These are phyloP conservation scores for Hypsopygia costalis DNA, from an alignment of 2,888 invertebrate genomes.

Conservation along the genomic window DNA sequence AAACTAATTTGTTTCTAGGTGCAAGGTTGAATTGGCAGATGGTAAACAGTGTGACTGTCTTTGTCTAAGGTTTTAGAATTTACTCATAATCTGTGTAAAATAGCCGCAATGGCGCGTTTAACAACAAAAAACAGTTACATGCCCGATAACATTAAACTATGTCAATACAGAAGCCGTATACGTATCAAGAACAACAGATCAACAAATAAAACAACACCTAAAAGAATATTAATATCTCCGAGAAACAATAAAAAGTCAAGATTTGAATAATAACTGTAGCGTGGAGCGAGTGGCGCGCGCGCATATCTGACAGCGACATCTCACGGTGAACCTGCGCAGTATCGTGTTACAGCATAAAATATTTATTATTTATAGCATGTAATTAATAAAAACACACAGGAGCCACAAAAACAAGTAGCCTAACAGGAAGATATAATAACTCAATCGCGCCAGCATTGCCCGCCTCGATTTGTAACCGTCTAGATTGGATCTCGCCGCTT, in stretches of 20 bases:
- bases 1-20: too few relatives aligned
- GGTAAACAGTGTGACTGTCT: too few relatives aligned
- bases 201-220: constrained; percentile 27
- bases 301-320: constrained; percentile 63
- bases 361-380: constrained; percentile 77
- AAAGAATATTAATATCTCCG: constrained; percentile 49
- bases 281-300: constrained; percentile 41
- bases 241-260: constrained; percentile 64
- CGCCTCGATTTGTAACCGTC: constrained; percentile 74
- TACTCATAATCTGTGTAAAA: too few relatives aligned
- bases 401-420: constrained; percentile 78
- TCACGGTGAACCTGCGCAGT: constrained; percentile 51
- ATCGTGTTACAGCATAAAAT: constrained; percentile 77
- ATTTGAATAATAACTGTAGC: constrained; percentile 68
- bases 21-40: too few relatives aligned
- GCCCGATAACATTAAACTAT: constrained; percentile 22
- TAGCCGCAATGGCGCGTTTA: too few relatives aligned
- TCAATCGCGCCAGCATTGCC: constrained; percentile 70
- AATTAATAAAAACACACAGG: constrained; percentile 79
- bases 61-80: too few relatives aligned
- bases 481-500: constrained; percentile 66
- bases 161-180: constrained; percentile 44
- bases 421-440: constrained; percentile 79
- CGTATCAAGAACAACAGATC: constrained; percentile 34
- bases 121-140: constrained; percentile 2